phyloP scores from a whole-genome alignment of 2,797 vertebrate genomes.

The Gallirallus australis region DNA sequence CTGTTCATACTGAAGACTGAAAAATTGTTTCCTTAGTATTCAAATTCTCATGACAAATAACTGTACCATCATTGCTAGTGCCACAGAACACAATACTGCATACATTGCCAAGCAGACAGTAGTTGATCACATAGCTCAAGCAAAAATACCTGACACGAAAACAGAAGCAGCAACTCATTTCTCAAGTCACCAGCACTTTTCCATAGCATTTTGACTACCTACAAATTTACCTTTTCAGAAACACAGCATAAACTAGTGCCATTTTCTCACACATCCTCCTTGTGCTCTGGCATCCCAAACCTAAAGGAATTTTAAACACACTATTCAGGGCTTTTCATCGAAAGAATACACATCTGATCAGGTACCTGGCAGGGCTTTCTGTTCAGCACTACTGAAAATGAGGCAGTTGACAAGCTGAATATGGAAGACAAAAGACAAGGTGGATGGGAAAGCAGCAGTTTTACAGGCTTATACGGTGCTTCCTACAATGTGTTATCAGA shows the following conservation, averaged over 20 bases:
- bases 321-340: not conserved
- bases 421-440: not conserved
- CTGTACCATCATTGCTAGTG: not conserved
- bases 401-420: not conserved
- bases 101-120: not conserved
- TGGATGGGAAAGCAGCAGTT: not conserved
- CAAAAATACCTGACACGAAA: not conserved
- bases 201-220: not conserved
- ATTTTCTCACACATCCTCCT: not conserved
- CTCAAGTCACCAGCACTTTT: not conserved
- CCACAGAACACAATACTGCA: not conserved
- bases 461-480: not conserved
- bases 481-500: not conserved
- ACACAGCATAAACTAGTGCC: not conserved
- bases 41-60: slow-evolving; percentile 14
- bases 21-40: slow-evolving; percentile 22
- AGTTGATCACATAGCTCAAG: not conserved
- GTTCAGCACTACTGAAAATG: not conserved
- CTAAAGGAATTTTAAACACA: not conserved
- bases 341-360: not conserved
- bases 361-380: not conserved
- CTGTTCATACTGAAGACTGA: not conserved
- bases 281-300: not conserved
- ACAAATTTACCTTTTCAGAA: not conserved
- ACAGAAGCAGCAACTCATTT: not conserved